phyloP scores from a whole-genome alignment of 2,113 vertebrate species.

The Lampris incognitus region DNA sequence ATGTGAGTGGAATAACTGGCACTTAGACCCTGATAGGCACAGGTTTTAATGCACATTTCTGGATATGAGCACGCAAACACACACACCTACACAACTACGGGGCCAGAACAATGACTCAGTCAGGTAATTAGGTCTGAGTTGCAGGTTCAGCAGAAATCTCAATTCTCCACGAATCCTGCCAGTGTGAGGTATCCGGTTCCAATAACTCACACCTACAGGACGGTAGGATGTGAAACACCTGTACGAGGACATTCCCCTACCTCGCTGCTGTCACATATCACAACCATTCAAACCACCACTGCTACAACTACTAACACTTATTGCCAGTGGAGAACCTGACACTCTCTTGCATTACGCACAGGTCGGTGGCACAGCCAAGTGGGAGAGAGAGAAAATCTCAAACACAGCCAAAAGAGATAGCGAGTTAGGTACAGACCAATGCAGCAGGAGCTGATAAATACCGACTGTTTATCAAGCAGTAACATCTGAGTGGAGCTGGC shows the following conservation, averaged over 20 bases:
- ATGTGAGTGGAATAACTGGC: no score
- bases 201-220: conserved; percentile 52
- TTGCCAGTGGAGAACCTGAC: conserved; percentile 52
- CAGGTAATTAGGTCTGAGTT: conserved; percentile 73
- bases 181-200: conserved; percentile 49
- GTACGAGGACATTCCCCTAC: conserved; percentile 39
- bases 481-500: conserved; percentile 30
- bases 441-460: conserved; percentile 60
- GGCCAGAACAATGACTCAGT: conserved; percentile 48
- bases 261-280: conserved; percentile 55
- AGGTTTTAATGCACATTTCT: no score
- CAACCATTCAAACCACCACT: conserved; percentile 36
- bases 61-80: background rate
- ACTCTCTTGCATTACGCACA: conserved; percentile 31
- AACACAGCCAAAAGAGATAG: conserved; percentile 25
- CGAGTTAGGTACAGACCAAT: conserved; percentile 24
- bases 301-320: conserved; percentile 53
- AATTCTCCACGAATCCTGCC: conserved; percentile 56
- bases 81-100: conserved; percentile 19
- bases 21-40: no score
- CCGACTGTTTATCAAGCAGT: conserved; percentile 60
- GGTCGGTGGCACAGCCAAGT: conserved; percentile 4
- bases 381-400: conserved; percentile 5
- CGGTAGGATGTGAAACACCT: conserved; percentile 52
- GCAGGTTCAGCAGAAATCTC: conserved; percentile 72